Conservation (phyloP, 2,113 vertebrate species). For the Cyanoderma ruficeps region DNA sequence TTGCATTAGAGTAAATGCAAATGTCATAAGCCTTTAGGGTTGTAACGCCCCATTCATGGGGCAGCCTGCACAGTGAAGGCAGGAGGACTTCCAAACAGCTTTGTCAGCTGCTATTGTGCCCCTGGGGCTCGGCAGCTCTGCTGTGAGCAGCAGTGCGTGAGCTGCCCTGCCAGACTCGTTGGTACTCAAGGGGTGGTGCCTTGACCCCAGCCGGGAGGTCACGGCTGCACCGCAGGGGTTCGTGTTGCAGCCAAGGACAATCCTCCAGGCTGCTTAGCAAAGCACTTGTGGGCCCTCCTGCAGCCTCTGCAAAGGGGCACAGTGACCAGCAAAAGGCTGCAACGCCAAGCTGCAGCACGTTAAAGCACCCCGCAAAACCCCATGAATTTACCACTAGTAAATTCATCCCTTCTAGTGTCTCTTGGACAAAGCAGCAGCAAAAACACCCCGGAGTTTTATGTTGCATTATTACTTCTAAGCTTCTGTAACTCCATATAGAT, state of each 20-base stretch:
- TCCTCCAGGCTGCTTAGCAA: background rate
- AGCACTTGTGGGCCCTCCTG: background rate
- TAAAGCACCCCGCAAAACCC: background rate
- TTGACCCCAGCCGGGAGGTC: background rate
- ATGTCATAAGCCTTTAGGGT: background rate
- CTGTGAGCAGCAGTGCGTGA: background rate
- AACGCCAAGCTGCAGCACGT: background rate
- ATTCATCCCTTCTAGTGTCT: background rate
- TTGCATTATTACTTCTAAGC: background rate
- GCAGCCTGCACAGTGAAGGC: background rate
- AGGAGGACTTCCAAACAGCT: background rate
- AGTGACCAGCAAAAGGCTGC: background rate
- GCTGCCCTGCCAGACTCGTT: background rate
- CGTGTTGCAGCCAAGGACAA: background rate
- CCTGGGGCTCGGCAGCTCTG: background rate
- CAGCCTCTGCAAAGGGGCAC: background rate
- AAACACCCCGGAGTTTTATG: background rate
- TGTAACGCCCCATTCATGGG: background rate
- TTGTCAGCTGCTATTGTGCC: background rate
- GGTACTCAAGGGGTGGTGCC: background rate
- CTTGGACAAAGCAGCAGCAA: background rate
- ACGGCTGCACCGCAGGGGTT: background rate
- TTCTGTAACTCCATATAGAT: background rate
- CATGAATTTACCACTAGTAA: background rate
- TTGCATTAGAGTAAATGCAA: background rate